Percentiles rank a stretch among this genome's conserved stretches.
Conservation (phyloP, 2,888 invertebrate species). For the Ypsolopha sequella region DNA sequence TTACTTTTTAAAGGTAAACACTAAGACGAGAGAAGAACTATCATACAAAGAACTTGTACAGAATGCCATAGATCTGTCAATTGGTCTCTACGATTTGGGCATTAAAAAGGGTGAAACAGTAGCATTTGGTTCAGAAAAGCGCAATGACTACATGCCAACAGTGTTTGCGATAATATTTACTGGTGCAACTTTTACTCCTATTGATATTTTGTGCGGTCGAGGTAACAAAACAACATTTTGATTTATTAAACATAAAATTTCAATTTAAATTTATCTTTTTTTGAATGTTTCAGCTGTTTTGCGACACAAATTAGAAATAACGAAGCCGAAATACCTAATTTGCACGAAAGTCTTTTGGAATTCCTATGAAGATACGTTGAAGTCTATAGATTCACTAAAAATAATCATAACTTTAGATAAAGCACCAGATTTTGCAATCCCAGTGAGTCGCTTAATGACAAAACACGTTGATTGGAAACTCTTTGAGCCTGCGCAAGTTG, state of each 20-base stretch:
- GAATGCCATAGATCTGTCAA: constrained; percentile 61
- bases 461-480: not conserved
- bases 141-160: constrained; percentile 64
- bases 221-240: constrained; percentile 22
- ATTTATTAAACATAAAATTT: no score
- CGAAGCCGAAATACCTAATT: constrained; percentile 76
- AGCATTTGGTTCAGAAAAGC: constrained; percentile 72
- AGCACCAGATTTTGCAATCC: constrained; percentile 10
- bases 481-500: constrained; percentile 1
- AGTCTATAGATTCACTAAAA: constrained; percentile 30
- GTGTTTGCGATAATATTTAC: constrained; percentile 62
- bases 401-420: constrained; percentile 31
- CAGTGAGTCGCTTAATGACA: constrained; percentile 13
- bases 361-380: constrained; percentile 32
- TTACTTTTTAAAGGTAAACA: constrained; percentile 5
- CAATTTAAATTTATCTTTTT: not conserved
- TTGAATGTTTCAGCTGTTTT: constrained; percentile 64
- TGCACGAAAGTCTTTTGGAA: constrained; percentile 65
- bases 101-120: constrained; percentile 62
- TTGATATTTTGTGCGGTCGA: constrained; percentile 33
- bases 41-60: constrained; percentile 65
- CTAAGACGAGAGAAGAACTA: constrained; percentile 56
- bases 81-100: constrained; percentile 56
- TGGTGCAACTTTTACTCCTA: constrained; percentile 40
- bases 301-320: constrained; percentile 73